Evolutionary conservation across 2,797 vertebrate species (phyloP).

Genomic region (Gobio occitaniae): DNA sequence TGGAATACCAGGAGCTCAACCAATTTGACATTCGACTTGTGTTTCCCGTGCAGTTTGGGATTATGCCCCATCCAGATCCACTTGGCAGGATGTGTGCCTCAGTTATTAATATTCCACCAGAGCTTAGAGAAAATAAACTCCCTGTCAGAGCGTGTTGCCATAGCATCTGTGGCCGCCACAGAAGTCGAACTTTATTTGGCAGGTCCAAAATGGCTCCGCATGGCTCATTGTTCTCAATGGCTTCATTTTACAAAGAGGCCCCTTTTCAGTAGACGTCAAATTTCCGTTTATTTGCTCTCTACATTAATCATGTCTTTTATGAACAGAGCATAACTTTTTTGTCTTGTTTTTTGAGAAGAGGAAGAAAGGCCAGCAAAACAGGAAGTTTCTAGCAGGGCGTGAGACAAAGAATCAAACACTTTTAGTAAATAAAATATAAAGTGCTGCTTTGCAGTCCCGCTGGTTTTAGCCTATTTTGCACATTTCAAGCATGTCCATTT

Average conservation of each 20-base stretch:
- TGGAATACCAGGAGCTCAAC: conserved; percentile 63
- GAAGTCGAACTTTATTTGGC: conserved; percentile 66
- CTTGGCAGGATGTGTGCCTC: conserved; percentile 68
- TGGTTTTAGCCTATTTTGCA: conserved; percentile 32
- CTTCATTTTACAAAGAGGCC: conserved; percentile 69
- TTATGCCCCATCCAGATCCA: conserved; percentile 68
- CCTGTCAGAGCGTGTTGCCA: conserved; percentile 74
- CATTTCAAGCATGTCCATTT: conserved; percentile 47
- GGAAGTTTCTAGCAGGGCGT: conserved; percentile 76
- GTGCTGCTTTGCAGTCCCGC: conserved; percentile 23
- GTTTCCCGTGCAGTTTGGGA: conserved; percentile 64
- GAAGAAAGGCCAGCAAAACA: conserved; percentile 66
- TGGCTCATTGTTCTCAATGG: conserved; percentile 69
- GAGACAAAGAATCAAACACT: conserved; percentile 55
- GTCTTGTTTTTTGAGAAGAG: conserved; percentile 53
- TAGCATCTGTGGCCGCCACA: conserved; percentile 68
- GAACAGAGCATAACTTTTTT: conserved; percentile 64
- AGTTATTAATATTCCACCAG: conserved; percentile 75
- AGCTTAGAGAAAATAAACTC: conserved; percentile 75
- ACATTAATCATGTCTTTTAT: conserved; percentile 64
- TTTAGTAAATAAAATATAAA: conserved; percentile 47
- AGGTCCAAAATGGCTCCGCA: conserved; percentile 59
- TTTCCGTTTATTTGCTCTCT: conserved; percentile 70
- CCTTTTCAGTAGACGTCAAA: conserved; percentile 71
- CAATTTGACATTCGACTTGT: conserved; percentile 63